A percentile compares a stretch with the other conserved stretches of the same genome.
Evolutionary conservation across 2,113 vertebrate genomes (phyloP).

Genomic region (Albula glossodonta): DNA sequence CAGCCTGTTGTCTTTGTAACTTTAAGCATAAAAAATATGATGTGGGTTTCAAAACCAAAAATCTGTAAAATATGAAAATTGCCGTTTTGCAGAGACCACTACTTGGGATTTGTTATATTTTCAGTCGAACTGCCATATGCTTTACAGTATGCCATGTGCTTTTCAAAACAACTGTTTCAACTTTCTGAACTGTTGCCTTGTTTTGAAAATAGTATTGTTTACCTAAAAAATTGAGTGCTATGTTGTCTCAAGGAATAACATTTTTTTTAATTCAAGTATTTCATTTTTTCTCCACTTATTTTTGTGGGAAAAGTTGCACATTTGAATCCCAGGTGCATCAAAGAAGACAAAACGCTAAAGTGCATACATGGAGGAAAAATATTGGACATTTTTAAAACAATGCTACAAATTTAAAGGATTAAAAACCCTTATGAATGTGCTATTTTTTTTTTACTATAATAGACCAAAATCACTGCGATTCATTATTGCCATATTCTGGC

Average conservation of each 20-base stretch:
- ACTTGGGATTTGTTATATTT: neutral
- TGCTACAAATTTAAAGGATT: neutral
- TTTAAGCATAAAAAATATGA: neutral
- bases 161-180: neutral
- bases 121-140: neutral
- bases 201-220: neutral
- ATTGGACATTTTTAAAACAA: neutral
- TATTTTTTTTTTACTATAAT: neutral
- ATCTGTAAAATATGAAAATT: neutral
- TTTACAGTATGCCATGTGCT: neutral
- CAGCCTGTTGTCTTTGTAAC: neutral
- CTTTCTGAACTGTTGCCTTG: neutral
- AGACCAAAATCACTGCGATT: neutral
- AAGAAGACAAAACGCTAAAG: neutral
- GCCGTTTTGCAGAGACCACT: neutral
- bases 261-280: neutral
- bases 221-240: neutral
- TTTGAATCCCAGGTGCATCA: neutral
- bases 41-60: neutral
- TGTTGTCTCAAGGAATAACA: neutral
- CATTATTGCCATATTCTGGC: neutral
- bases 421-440: neutral
- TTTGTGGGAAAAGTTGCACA: neutral
- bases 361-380: too few species aligned
- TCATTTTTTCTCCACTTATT: too few species aligned